A percentile compares a stretch with the other conserved stretches of the same genome.
Conservation (phyloP, 2,888 invertebrate genomes). For the Lissocephala sabroskyi region DNA sequence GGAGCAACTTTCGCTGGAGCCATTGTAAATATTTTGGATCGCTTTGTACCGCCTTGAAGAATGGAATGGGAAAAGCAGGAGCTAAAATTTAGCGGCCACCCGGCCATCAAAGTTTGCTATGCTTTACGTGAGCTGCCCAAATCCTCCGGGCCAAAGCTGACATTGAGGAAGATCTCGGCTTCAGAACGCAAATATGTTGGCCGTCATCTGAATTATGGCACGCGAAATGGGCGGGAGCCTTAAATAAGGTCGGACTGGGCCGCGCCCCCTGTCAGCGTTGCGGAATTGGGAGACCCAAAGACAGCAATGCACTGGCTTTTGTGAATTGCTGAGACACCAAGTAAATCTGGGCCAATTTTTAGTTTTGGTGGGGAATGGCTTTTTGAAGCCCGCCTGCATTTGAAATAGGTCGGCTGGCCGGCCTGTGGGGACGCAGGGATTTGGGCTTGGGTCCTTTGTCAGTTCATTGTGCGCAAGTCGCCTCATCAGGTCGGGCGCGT, state of each 20-base stretch:
- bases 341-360: too few species aligned
- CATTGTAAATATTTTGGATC: too few species aligned
- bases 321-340: too few species aligned
- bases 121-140: slow-evolving; percentile 27
- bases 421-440: background rate
- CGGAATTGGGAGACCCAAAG: too few species aligned
- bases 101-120: slow-evolving; percentile 25
- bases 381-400: too few species aligned
- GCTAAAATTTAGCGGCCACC: slow-evolving; percentile 28
- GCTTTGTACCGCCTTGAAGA: too few species aligned
- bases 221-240: too few species aligned
- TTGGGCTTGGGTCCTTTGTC: slow-evolving; percentile 26
- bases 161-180: slow-evolving; percentile 12
- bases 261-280: background rate
- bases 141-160: slow-evolving; percentile 12
- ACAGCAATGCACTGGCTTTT: too few species aligned
- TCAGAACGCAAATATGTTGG: too few species aligned
- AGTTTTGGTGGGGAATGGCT: too few species aligned
- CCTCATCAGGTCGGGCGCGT: background rate
- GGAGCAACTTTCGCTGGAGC: background rate
- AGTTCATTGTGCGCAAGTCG: slow-evolving; percentile 34
- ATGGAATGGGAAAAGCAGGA: too few species aligned
- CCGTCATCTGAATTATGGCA: too few species aligned
- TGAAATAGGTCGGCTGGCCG: slow-evolving; percentile 31
- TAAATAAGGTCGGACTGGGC: slow-evolving; percentile 22